Evolutionary conservation across 2,797 vertebrate species (phyloP), one percentile per base, ranked within the genome.

Genomic region (Pseudopleuronectes americanus): DNA sequence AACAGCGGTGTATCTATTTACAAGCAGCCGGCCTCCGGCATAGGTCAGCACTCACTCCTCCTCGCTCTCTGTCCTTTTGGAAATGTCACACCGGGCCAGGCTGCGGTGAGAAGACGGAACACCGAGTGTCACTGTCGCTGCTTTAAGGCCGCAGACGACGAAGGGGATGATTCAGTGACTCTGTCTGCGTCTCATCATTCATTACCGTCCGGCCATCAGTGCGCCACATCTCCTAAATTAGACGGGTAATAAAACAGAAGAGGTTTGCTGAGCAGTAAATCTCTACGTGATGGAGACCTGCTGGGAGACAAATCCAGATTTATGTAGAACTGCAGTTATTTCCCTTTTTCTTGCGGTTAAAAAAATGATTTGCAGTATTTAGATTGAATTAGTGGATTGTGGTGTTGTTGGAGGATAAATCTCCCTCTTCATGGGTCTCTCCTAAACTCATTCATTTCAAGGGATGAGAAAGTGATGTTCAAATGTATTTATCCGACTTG

Each of bases 1-100:
- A 84, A 79, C 75, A 58, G 64, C 76, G 63, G 74, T 43, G 68
- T 69, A 80, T 85, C 83, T 92, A 83, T 91, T 90, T 87, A 90
- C 89, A 89, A 84, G 80, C 88, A 81, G 77, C 77, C 69, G 83
- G 81, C 78, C 78, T 66, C 31, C 84, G 56, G 59, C 58, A 84
- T 75, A 87, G 89, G 91, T 92, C 91, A 90, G 28, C 41, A 17
- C 76, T 82, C 74, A 49, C 79, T 71, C 68, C 83, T 74, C 76
- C 79, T 62, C 76, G 21, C 9, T 31, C 57, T 84, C 57, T 84
- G 74, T 88, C 84, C 81, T 88, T 89, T 81, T 21, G 61, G 74
- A 89, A 90, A 84, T 83, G 80, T 81, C 86, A 76, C 59, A 59
- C 38, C 31, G 33, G 22, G 45, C 57, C 55, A 43, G 62, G 69